Evolutionary conservation across 2,113 vertebrate genomes (phyloP), one percentile per base, ranked within the genome.

Genomic region (Microtus ochrogaster): DNA sequence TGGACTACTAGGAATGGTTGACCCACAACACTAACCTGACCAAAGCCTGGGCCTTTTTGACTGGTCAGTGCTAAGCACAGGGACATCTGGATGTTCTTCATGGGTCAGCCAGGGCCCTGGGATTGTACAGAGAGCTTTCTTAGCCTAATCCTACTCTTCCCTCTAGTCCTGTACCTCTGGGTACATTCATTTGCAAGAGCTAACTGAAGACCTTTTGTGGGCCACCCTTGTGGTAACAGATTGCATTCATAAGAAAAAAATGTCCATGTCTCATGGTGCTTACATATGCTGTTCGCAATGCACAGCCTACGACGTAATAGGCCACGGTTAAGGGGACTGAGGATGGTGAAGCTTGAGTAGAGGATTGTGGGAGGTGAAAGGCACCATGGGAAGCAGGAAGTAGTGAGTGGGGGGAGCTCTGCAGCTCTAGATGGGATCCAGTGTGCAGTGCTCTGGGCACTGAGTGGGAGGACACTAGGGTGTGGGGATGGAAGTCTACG

Each of bases 101-200:
- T 30, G 41, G 66, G 44, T 82, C 66, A 4, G 11, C 11, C 7
- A 11, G 13, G 58, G 44, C 68, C 61, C 52, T 5, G 41, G 41
- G 5, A 44, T 21, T 78, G 44, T 24, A 63, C 11, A 41, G 90
- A 55, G 2, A 44, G 0, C 24, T 36, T 28, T 49, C 21, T 17
- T 33, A 39, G 63, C 74, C 36, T 0, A 17, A 33, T 7, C 33
- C 0, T 4, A 4, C 44, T 41, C 33, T 1, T 1, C 30, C 10
- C 11, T 39, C 52, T 73, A 39, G 33, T 9, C 61, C 39, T 24
- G 14, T 21, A 33, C 12, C 70, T 44, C 7, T 12, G 89, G 49
- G 14, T 1, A 21, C 5, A 0, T 12, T 3, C 10, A 6, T 17
- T 49, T 19, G 36, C 28, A 41, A 68, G n/a, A 22, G 19, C 28